A percentile compares a stretch with the other conserved stretches of the same genome.
These are phyloP conservation scores for Drosophila rhopaloa DNA, from an alignment of 1,140 invertebrate genomes.

Conservation along the genomic window DNA sequence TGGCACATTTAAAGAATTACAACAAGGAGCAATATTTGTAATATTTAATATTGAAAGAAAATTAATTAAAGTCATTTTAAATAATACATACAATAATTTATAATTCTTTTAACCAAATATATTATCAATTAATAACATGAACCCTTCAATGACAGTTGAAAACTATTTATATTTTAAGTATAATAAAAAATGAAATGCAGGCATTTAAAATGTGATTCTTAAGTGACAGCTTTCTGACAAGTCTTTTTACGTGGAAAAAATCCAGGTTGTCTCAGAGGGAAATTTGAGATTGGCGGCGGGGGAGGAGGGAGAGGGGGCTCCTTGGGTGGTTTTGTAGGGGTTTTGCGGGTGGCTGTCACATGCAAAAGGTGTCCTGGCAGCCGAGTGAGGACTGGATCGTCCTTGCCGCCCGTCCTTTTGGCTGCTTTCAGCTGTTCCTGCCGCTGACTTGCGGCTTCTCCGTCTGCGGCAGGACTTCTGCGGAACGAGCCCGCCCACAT, in stretches of 20 bases:
- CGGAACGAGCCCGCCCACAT: conserved; percentile 36
- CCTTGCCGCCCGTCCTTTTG: not conserved
- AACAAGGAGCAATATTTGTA: too few species aligned
- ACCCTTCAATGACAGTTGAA: too few species aligned
- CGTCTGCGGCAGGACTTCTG: conserved; percentile 52
- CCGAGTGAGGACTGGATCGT: too few species aligned
- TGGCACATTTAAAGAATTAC: too few species aligned
- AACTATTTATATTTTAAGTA: too few species aligned
- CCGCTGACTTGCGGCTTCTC: conserved; percentile 65
- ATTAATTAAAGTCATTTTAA: too few species aligned
- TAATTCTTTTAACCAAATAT: too few species aligned
- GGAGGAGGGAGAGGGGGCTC: not conserved
- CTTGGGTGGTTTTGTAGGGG: conserved; percentile 3
- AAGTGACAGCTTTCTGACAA: not conserved
- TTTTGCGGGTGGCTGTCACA: not conserved
- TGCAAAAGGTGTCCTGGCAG: conserved; percentile 12
- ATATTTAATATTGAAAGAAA: too few species aligned
- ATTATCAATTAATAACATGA: too few species aligned
- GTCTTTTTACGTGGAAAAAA: conserved; percentile 1
- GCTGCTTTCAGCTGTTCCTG: conserved; percentile 42
- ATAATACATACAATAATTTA: too few species aligned
- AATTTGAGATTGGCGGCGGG: conserved; percentile 3
- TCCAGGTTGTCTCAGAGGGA: not conserved
- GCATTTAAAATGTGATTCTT: not conserved
- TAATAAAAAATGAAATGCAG: not conserved